A percentile compares a stretch with the other conserved stretches of the same genome.
These are phyloP conservation scores for Carterocephalus palaemon DNA, from an alignment of 2,888 invertebrate genomes.

Conservation along the genomic window DNA sequence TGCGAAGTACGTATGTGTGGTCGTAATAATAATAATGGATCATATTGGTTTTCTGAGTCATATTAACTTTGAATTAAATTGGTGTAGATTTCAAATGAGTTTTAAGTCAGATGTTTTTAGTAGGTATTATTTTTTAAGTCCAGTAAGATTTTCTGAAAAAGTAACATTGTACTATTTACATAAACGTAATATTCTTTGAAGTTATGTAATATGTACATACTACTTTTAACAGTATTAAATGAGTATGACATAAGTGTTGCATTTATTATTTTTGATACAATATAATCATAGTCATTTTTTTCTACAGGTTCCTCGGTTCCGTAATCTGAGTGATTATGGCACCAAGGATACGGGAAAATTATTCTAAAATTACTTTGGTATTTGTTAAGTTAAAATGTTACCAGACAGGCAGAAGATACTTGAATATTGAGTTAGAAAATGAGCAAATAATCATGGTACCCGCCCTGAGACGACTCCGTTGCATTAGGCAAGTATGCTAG, in stretches of 20 bases:
- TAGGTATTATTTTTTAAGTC: too few species aligned
- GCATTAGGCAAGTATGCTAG: slow-evolving; percentile 37
- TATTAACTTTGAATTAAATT: slow-evolving; percentile 16
- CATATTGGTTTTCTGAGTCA: slow-evolving; percentile 29
- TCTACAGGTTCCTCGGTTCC: too few species aligned
- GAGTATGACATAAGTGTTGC: too few species aligned
- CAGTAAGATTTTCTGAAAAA: too few species aligned
- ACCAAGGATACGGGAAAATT: slow-evolving; percentile 9
- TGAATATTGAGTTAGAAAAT: slow-evolving; percentile 29
- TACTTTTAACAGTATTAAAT: too few species aligned
- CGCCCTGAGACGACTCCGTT: slow-evolving; percentile 34
- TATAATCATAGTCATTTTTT: slow-evolving; percentile 7
- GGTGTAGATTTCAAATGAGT: too few species aligned
- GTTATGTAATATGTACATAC: too few species aligned
- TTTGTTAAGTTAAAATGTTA: slow-evolving; percentile 26
- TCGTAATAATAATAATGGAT: slow-evolving; percentile 7
- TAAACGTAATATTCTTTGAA: too few species aligned
- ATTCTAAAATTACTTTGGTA: slow-evolving; percentile 29
- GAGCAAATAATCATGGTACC: slow-evolving; percentile 33
- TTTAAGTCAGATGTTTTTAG: too few species aligned
- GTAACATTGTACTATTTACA: too few species aligned
- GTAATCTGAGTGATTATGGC: too few species aligned
- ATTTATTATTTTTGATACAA: not conserved
- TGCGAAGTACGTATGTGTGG: too few species aligned
- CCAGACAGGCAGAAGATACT: slow-evolving; percentile 13